Percentiles rank a stretch among this genome's conserved stretches.
Evolutionary conservation across 1,140 invertebrate genomes (phyloP).

Genomic region (Babylonia areolata): DNA sequence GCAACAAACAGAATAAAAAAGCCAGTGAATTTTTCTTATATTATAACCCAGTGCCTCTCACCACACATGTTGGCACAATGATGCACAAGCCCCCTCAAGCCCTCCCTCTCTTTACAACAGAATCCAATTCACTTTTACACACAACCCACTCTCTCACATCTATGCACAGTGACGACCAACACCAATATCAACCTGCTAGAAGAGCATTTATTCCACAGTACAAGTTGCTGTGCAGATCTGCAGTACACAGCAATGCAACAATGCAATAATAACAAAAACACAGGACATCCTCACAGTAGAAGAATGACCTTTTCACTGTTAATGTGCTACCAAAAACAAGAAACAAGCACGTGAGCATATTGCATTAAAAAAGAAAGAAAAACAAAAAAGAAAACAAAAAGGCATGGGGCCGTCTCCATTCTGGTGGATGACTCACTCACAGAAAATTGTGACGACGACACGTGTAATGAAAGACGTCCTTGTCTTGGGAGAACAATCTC

Average conservation of each 20-base stretch:
- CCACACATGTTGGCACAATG: too few species aligned
- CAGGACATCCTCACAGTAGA: background rate
- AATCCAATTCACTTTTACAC: background rate
- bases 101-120: too few species aligned
- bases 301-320: background rate
- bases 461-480: background rate
- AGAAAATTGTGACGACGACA: too few species aligned
- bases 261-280: background rate
- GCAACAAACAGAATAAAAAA: too few species aligned
- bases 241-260: background rate
- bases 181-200: conserved; percentile 22
- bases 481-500: background rate
- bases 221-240: background rate
- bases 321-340: background rate
- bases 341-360: background rate
- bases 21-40: too few species aligned
- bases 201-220: conserved; percentile 34
- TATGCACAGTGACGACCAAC: too few species aligned
- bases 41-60: too few species aligned
- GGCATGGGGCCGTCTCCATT: background rate
- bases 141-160: background rate
- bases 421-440: too few species aligned
- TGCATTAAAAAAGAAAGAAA: background rate
- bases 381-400: background rate
- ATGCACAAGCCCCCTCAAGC: too few species aligned